These are phyloP conservation scores for Drosophila yooni DNA, from an alignment of 2,888 invertebrate species.

Conservation along the genomic window DNA sequence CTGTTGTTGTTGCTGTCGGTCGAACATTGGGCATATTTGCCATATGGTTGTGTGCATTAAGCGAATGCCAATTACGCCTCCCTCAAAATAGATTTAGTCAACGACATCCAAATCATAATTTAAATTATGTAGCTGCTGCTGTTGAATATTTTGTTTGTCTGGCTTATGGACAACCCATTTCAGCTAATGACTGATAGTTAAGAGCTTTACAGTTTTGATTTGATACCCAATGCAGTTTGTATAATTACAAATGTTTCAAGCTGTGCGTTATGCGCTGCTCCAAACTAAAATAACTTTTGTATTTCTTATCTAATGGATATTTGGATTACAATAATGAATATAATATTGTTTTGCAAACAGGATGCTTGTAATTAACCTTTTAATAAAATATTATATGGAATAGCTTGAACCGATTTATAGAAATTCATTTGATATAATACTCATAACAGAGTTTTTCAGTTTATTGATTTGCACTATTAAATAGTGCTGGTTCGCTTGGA, in stretches of 20 bases:
- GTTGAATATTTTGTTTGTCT: slow-evolving; percentile 22
- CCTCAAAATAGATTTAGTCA: slow-evolving; percentile 62
- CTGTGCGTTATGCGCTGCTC: neutral
- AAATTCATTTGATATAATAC: neutral
- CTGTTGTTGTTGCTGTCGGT: slow-evolving; percentile 11
- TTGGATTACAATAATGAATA: neutral
- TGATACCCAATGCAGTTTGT: slow-evolving; percentile 6
- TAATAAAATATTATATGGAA: neutral
- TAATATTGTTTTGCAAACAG: neutral
- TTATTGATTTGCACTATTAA: slow-evolving; percentile 5
- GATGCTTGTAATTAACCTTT: neutral
- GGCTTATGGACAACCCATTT: slow-evolving; percentile 9
- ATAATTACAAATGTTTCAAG: neutral
- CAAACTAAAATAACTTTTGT: neutral
- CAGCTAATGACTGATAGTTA: slow-evolving; percentile 21
- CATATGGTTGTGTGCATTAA: slow-evolving; percentile 44
- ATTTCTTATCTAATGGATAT: neutral
- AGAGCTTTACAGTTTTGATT: slow-evolving; percentile 25
- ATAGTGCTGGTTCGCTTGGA: neutral
- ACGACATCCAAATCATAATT: slow-evolving; percentile 66
- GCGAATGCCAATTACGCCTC: slow-evolving; percentile 61
- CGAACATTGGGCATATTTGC: slow-evolving; percentile 17
- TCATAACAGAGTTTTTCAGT: neutral
- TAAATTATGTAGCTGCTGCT: slow-evolving; percentile 58
- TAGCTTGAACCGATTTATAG: neutral